Conservation (phyloP, 2,113 vertebrate species). For the Oenanthe melanoleuca region DNA sequence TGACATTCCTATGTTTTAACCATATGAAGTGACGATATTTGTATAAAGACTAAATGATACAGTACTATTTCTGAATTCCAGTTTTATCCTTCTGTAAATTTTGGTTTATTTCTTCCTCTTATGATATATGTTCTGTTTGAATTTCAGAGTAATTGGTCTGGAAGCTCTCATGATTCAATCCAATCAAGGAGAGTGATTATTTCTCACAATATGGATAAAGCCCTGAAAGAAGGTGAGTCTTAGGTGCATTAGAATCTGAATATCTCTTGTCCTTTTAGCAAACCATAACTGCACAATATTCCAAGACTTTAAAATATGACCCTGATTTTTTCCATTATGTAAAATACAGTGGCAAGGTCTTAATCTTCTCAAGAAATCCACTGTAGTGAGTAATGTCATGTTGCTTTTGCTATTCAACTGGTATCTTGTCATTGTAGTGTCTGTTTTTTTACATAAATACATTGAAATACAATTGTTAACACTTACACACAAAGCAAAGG, state of each 20-base stretch:
- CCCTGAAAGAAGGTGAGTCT: constrained; percentile 92
- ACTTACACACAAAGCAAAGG: neutral
- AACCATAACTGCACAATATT: neutral
- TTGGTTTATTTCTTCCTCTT: neutral
- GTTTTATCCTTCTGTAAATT: neutral
- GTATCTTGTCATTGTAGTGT: neutral
- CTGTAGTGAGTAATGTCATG: neutral
- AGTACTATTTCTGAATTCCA: neutral
- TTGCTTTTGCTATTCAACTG: neutral
- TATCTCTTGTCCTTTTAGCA: neutral
- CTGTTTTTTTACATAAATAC: neutral
- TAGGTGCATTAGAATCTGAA: neutral
- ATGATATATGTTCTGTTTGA: neutral
- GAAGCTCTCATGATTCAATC: constrained; percentile 78
- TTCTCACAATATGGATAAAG: constrained; percentile 97
- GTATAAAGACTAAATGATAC: neutral
- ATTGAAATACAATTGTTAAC: neutral
- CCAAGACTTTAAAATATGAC: neutral
- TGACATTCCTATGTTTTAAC: neutral
- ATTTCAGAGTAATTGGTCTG: constrained; percentile 80
- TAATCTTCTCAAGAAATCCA: neutral
- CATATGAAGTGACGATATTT: neutral
- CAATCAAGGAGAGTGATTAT: constrained; percentile 89
- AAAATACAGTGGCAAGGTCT: neutral
- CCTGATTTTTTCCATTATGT: neutral